Base-by-base conservation (phyloP, 2,888 invertebrate genomes). In the Papilio elwesi region DNA sequence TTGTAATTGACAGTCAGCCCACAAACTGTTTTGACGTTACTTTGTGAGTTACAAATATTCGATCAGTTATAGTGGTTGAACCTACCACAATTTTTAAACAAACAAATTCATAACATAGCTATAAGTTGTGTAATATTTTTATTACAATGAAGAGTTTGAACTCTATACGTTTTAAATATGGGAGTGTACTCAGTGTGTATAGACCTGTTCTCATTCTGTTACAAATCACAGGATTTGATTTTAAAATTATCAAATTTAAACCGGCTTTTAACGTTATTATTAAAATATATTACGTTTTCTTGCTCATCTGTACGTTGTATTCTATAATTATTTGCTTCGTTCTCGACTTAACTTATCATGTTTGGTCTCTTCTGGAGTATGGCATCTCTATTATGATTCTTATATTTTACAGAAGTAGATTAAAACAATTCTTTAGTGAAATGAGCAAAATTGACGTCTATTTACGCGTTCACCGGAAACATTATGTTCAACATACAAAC, bases 291-390 rank as follows among this genome's bases (percentile, higher is more conserved):
- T 86, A 86, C 36, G n/a, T 85, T 0, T 67, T 73, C 66, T 77
- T 92, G 0, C 80, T 88, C 0, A 47, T 67, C 0, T 8, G 85
- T 0, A 78, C 85, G 0, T 74, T 82, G 0, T 84, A 81, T 1
- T 78, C 87, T 0, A 86, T 86, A 8, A 48, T 86, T 1, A 47
- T 74, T 0, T 91, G 89, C 63, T 91, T 90, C 68, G 71, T 76
- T 3, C 68, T 74, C 0, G 68, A 79, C 8, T 80, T 86, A 11
- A 63, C 85, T 2, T 82, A 88, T 0, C 86, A 86, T 73, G 68
- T 83, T 0, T 90, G 90, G 89, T 86, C 90, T 0, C 69, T 89
- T 5, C 43, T 88, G 0, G 92, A 92, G 78, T 92, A 91, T 57
- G 75, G 81, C 0, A 72, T 77, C 0, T 87, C 88, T 0, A 85